Percentiles rank a stretch among this genome's conserved stretches.
Evolutionary conservation across 1,140 invertebrate species (phyloP).

Genomic region (Sitophilus oryzae): DNA sequence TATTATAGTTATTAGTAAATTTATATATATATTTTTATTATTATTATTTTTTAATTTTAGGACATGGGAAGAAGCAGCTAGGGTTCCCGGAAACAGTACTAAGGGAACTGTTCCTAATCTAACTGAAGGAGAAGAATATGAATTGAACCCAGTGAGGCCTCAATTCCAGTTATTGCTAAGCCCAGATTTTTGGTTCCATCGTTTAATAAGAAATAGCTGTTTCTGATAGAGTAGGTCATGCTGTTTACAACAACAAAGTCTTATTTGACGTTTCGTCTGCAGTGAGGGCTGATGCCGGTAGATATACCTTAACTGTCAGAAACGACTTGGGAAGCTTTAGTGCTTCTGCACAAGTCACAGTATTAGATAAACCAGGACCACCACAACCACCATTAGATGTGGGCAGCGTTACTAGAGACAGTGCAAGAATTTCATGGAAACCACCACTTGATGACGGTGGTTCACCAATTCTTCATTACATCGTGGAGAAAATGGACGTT

Average conservation of each 20-base stretch:
- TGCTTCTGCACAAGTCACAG: conserved; percentile 79
- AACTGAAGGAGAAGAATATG: conserved; percentile 90
- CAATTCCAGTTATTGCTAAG: conserved; percentile 76
- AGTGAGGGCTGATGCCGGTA: conserved; percentile 72
- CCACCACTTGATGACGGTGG: conserved; percentile 84
- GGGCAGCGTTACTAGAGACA: conserved; percentile 81
- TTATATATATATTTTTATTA: too few species aligned
- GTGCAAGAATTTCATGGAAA: conserved; percentile 78
- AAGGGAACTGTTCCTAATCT: conserved; percentile 78
- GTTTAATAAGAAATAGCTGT: conserved; percentile 71
- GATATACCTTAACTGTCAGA: conserved; percentile 76
- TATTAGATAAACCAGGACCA: conserved; percentile 79
- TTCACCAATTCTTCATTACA: conserved; percentile 89
- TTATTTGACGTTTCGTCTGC: conserved; percentile 83
- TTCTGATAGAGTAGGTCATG: conserved; percentile 64
- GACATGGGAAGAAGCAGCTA: conserved; percentile 81
- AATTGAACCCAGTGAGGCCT: conserved; percentile 96
- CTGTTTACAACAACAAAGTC: conserved; percentile 67
- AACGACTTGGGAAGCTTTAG: conserved; percentile 78
- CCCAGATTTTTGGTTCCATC: conserved; percentile 76
- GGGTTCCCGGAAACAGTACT: conserved; percentile 67
- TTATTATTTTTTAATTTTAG: conserved; percentile 40
- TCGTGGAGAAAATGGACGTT: conserved; percentile 96
- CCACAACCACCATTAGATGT: conserved; percentile 84
- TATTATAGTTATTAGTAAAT: too few species aligned